A percentile compares a stretch with the other conserved stretches of the same genome.
These are phyloP conservation scores for Plumapathes pennacea DNA, from an alignment of 92 coral and sea anemone genomes.

Conservation along the genomic window DNA sequence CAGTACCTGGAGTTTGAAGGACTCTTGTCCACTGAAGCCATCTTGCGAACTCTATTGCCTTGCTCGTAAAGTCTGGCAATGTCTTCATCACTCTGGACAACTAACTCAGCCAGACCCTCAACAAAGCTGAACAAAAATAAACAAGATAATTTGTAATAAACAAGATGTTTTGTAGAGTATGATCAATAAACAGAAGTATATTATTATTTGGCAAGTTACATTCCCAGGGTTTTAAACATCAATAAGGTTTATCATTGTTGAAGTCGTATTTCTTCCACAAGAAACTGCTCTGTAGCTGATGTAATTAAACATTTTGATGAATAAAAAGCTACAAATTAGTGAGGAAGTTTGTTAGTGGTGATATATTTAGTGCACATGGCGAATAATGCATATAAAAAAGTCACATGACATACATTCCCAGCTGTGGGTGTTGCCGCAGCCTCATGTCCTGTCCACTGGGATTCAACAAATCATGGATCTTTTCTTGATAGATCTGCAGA, in stretches of 20 bases:
- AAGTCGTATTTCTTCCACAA: too few relatives aligned
- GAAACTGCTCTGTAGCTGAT: too few relatives aligned
- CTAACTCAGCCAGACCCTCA: constrained; percentile 92
- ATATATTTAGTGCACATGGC: too few relatives aligned
- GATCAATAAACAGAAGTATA: neutral
- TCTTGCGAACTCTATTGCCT: constrained; percentile 91
- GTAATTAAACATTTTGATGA: too few relatives aligned
- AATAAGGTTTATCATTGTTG: too few relatives aligned
- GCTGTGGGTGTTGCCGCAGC: constrained; percentile 91
- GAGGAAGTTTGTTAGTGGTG: neutral
- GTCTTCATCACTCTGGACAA: constrained; percentile 87
- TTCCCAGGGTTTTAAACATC: too few relatives aligned
- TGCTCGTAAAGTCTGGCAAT: constrained; percentile 88
- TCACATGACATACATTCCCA: constrained; percentile 96
- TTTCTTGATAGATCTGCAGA: constrained; percentile 80
- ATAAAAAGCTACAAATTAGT: too few relatives aligned
- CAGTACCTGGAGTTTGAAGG: constrained; percentile 71
- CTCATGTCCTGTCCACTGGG: constrained; percentile 94
- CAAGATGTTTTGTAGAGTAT: neutral
- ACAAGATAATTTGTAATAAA: neutral
- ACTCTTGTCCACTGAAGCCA: constrained; percentile 88
- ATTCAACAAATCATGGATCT: constrained; percentile 83
- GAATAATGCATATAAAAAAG: too few relatives aligned
- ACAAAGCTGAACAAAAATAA: constrained; percentile 60
- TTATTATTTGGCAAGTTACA: too few relatives aligned